Conservation (phyloP, 2,888 invertebrate genomes). For the Chymomyza fuscimana region DNA sequence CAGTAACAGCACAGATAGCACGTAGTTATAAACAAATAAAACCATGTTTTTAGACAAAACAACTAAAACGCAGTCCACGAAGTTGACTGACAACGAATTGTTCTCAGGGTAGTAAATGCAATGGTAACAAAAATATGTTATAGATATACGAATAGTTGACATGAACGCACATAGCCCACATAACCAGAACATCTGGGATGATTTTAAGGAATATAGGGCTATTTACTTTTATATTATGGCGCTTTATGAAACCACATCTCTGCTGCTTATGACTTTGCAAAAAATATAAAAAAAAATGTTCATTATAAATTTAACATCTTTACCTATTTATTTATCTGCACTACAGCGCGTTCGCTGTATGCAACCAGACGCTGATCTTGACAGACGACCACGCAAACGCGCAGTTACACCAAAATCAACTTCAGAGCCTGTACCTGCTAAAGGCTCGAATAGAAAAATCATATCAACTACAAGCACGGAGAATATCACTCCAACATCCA, state of each 20-base stretch:
- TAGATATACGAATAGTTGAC: no score
- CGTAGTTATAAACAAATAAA: slow-evolving; percentile 73
- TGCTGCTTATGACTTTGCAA: background rate
- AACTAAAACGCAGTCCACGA: background rate
- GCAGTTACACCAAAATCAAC: slow-evolving; percentile 53
- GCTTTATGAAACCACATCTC: no score
- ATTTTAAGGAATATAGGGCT: no score
- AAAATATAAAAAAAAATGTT: background rate
- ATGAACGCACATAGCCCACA: no score
- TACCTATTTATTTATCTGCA: background rate
- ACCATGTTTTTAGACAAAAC: slow-evolving; percentile 58
- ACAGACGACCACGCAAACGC: slow-evolving; percentile 62
- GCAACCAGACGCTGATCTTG: slow-evolving; percentile 76
- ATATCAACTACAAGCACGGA: slow-evolving; percentile 40
- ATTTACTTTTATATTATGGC: no score
- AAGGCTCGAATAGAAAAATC: slow-evolving; percentile 21
- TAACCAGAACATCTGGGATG: no score
- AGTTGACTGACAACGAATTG: slow-evolving; percentile 57
- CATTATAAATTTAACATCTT: background rate
- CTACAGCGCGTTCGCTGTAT: slow-evolving; percentile 77
- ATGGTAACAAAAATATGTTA: slow-evolving; percentile 6
- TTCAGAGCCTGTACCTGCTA: slow-evolving; percentile 25
- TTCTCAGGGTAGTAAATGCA: slow-evolving; percentile 13
- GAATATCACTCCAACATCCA: slow-evolving; percentile 40
- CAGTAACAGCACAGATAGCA: slow-evolving; percentile 59